These are phyloP conservation scores for Gallinago undulata DNA, from an alignment of 2,113 vertebrate genomes.

Conservation along the genomic window DNA sequence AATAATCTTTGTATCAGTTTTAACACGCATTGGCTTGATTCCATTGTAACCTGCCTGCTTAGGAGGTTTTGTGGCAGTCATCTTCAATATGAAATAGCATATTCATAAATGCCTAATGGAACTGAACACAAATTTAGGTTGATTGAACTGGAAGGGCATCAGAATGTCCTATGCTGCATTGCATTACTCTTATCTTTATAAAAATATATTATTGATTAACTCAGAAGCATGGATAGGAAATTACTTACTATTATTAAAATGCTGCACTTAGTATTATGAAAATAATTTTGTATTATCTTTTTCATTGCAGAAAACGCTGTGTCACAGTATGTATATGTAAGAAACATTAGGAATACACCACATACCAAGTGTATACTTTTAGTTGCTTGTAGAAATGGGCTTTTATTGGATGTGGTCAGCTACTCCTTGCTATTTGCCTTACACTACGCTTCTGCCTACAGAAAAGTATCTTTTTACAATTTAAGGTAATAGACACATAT, in stretches of 20 bases:
- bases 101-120: neutral
- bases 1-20: neutral
- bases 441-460: too few species aligned
- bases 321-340: neutral
- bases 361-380: neutral
- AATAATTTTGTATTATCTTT: neutral
- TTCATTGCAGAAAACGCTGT: neutral
- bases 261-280: neutral
- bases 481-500: neutral
- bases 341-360: neutral
- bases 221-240: neutral
- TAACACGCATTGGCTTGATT: neutral
- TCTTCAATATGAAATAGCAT: neutral
- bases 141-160: neutral
- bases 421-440: neutral
- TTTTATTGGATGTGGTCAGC: neutral
- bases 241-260: neutral
- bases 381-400: neutral
- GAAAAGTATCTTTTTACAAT: neutral
- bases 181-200: neutral
- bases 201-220: neutral
- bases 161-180: neutral
- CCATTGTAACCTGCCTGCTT: neutral
- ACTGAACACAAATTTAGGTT: neutral
- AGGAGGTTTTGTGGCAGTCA: slow-evolving; percentile 16